phyloP scores from a whole-genome alignment of 2,113 vertebrate genomes.

The Nothoprocta pentlandii region DNA sequence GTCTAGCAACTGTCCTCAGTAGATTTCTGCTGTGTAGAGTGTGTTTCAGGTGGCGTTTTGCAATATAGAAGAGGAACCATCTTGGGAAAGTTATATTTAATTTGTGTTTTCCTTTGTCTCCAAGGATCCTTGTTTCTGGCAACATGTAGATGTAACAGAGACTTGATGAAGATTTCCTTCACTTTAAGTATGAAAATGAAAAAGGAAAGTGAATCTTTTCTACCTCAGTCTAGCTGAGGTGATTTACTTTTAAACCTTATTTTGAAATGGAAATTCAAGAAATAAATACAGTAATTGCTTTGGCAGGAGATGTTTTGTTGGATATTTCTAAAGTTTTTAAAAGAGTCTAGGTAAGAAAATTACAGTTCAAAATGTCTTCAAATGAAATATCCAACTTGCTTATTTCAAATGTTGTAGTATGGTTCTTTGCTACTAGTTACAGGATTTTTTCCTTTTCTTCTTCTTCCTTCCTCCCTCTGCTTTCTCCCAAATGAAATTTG shows the following conservation, averaged over 20 bases:
- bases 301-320: not conserved
- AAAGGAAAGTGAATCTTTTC: not conserved
- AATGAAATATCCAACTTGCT: not conserved
- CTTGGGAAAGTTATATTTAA: not conserved
- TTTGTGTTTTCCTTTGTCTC: not conserved
- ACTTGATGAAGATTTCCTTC: not conserved
- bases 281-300: not conserved
- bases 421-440: not conserved
- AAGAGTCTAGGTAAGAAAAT: not conserved
- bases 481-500: not conserved
- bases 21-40: not conserved
- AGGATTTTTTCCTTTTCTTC: too few species aligned
- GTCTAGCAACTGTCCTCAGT: not conserved
- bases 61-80: not conserved
- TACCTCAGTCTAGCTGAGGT: not conserved
- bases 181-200: not conserved
- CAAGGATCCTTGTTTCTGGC: not conserved
- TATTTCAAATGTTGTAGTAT: not conserved
- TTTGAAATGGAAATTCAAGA: not conserved
- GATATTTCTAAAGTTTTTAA: not conserved
- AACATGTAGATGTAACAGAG: not conserved
- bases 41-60: not conserved
- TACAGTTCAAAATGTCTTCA: not conserved
- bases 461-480: too few species aligned
- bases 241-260: not conserved